A percentile compares a stretch with the other conserved stretches of the same genome.
Evolutionary conservation across 2,113 vertebrate genomes (phyloP).

Genomic region (Tachysurus vachellii): DNA sequence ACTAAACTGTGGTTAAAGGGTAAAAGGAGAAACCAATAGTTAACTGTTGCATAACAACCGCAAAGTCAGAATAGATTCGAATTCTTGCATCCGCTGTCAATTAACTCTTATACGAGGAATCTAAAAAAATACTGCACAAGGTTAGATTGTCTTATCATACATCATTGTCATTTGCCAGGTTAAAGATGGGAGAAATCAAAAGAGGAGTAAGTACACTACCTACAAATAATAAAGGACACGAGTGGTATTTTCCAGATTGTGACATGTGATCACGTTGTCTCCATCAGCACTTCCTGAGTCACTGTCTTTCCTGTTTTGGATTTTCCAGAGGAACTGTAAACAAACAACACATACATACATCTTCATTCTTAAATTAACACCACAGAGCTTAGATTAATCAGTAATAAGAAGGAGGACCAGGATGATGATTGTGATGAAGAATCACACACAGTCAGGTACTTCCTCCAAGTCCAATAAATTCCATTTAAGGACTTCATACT

Average conservation of each 20-base stretch:
- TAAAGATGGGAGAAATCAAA: background rate
- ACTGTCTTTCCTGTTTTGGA: background rate
- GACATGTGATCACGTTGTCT: background rate
- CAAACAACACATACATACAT: background rate
- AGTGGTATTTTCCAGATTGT: background rate
- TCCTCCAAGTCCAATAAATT: background rate
- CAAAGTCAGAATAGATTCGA: background rate
- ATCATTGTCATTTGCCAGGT: conserved; percentile 8
- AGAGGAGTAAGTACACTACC: background rate
- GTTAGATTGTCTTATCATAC: background rate
- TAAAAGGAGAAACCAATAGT: conserved; percentile 23
- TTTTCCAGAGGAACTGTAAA: conserved; percentile 30
- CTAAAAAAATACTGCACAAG: background rate
- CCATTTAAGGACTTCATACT: conserved; percentile 2
- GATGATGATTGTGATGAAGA: conserved; percentile 9
- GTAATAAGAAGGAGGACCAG: background rate
- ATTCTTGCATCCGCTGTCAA: background rate
- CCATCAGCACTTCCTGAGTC: conserved; percentile 9
- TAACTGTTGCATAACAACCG: background rate
- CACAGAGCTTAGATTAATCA: background rate
- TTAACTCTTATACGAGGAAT: background rate
- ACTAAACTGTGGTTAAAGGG: background rate
- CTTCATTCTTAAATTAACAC: conserved; percentile 6
- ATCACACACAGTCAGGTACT: background rate
- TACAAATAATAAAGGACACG: background rate